Evolutionary conservation across 2,797 vertebrate genomes (phyloP).

Genomic region (Kryptolebias ocellatus): DNA sequence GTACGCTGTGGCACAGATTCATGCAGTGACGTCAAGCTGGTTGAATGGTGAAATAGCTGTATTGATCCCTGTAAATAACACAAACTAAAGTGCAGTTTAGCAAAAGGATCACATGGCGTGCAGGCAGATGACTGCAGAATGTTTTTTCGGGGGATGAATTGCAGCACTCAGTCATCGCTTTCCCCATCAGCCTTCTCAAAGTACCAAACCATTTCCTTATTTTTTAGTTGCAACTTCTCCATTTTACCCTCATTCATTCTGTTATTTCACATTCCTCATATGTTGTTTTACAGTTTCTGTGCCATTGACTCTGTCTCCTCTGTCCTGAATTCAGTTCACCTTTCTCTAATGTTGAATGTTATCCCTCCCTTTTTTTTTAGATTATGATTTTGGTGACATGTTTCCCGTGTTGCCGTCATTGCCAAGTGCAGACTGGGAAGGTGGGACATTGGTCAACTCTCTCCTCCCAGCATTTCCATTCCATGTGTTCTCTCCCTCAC

Average conservation of each 20-base stretch:
- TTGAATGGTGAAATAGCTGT: slow-evolving; percentile 31
- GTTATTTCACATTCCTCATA: slow-evolving; percentile 42
- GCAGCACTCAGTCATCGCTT: slow-evolving; percentile 33
- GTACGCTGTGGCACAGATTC: slow-evolving; percentile 13
- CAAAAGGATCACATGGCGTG: slow-evolving; percentile 14
- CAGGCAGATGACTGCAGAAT: slow-evolving; percentile 26
- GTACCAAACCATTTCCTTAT: slow-evolving; percentile 27
- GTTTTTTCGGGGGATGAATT: slow-evolving; percentile 20
- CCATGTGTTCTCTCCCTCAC: slow-evolving; percentile 23
- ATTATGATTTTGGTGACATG: slow-evolving; percentile 99
- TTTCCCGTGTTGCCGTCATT: slow-evolving; percentile 98
- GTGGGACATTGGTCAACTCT: slow-evolving; percentile 90
- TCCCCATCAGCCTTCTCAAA: slow-evolving; percentile 38
- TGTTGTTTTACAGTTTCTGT: slow-evolving; percentile 59
- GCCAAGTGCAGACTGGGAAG: slow-evolving; percentile 99
- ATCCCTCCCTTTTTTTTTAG: slow-evolving; percentile 95
- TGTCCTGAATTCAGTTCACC: slow-evolving; percentile 47
- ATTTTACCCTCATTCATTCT: slow-evolving; percentile 25
- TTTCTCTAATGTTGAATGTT: slow-evolving; percentile 88
- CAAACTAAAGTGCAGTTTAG: slow-evolving; percentile 34
- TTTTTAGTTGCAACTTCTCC: slow-evolving; percentile 45
- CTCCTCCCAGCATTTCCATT: slow-evolving; percentile 25
- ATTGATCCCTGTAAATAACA: slow-evolving; percentile 38
- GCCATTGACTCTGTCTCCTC: slow-evolving; percentile 55
- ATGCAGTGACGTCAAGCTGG: slow-evolving; percentile 24